phyloP scores from a whole-genome alignment of 2,888 invertebrate genomes.

The Drosophila barbarae region DNA sequence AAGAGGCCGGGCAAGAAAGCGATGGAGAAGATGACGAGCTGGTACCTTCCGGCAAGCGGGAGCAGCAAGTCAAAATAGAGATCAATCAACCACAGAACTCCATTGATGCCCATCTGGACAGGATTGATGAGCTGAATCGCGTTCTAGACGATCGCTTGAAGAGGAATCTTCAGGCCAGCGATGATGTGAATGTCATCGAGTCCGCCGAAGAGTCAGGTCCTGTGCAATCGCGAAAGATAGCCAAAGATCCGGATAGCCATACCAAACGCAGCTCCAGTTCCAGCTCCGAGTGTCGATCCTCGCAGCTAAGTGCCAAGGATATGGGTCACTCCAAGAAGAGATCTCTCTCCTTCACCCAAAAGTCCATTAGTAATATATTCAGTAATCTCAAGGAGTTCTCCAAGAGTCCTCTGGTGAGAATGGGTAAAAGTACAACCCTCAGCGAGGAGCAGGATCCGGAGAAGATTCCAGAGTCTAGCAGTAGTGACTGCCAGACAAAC shows the following conservation, averaged over 20 bases:
- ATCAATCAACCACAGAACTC: constrained; percentile 75
- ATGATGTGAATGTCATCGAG: constrained; percentile 76
- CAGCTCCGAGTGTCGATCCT: constrained; percentile 74
- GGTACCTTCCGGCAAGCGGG: constrained; percentile 11
- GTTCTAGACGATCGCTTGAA: constrained; percentile 77
- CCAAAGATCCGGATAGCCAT: constrained; percentile 43
- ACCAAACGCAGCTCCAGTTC: constrained; percentile 75
- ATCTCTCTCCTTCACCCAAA: constrained; percentile 78
- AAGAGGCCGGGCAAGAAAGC: constrained; percentile 32
- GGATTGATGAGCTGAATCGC: constrained; percentile 78
- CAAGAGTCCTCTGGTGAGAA: constrained; percentile 70
- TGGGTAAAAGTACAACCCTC: constrained; percentile 45
- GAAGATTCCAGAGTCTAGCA: constrained; percentile 29
- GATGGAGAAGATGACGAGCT: constrained; percentile 33
- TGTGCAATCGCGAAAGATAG: constrained; percentile 26
- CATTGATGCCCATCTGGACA: constrained; percentile 78
- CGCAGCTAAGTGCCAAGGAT: constrained; percentile 53
- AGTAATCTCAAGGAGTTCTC: constrained; percentile 79
- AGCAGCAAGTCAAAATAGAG: constrained; percentile 67
- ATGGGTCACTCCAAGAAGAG: constrained; percentile 71
- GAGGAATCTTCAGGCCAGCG: constrained; percentile 64
- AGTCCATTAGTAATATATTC: constrained; percentile 76
- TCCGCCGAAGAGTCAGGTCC: constrained; percentile 34
- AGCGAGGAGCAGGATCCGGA: constrained; percentile 57
- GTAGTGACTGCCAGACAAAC: constrained; percentile 46